A percentile compares a stretch with the other conserved stretches of the same genome.
These are phyloP conservation scores for Pristiophorus japonicus DNA, from an alignment of 2,113 vertebrate species.

Conservation along the genomic window DNA sequence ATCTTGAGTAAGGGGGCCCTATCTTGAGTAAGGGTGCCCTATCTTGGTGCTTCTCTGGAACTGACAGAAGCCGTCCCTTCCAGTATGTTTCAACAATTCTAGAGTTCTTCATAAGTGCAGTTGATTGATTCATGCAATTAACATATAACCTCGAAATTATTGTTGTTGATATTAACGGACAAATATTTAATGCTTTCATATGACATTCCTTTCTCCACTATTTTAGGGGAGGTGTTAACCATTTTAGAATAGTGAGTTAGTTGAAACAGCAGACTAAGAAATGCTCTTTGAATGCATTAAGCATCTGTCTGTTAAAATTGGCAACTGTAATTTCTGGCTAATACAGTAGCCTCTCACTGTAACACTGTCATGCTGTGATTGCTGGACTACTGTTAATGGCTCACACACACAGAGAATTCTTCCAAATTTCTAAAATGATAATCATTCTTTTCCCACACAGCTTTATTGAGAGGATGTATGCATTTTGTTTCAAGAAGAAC, in stretches of 20 bases:
- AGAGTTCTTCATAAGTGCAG: neutral
- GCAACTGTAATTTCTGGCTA: neutral
- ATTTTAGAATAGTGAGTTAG: neutral
- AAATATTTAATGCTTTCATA: neutral
- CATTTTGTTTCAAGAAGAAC: neutral
- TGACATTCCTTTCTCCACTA: neutral
- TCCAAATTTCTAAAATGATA: neutral
- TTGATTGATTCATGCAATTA: neutral
- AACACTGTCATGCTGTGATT: neutral
- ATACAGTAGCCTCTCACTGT: neutral
- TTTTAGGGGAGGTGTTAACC: neutral
- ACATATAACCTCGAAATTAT: neutral
- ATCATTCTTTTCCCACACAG: neutral
- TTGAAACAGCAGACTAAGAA: neutral
- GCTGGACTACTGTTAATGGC: neutral
- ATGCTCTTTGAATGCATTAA: neutral
- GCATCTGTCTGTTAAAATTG: neutral
- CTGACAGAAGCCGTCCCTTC: neutral
- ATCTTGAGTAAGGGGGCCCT: neutral
- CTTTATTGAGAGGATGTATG: neutral
- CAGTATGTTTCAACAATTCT: neutral
- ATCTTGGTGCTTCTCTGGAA: neutral
- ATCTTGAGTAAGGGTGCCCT: neutral
- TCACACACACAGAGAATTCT: neutral
- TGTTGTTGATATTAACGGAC: neutral